Conservation (phyloP, 2,888 invertebrate genomes). For the Apomyelois bistriatella region DNA sequence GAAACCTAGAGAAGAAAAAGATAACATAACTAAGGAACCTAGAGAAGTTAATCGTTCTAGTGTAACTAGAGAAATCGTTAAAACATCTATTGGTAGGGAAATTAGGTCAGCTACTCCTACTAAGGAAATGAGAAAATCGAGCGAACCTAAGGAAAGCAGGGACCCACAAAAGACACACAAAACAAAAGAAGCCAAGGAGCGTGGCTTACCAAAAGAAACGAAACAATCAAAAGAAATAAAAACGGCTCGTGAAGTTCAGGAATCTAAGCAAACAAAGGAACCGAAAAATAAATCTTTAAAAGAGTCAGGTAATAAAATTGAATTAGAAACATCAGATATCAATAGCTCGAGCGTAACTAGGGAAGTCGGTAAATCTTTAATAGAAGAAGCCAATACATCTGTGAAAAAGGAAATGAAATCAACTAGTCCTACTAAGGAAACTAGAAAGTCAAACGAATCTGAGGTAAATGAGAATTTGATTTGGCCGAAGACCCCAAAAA, state of each 20-base stretch:
- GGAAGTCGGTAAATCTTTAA: conserved; percentile 17
- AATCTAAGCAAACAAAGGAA: conserved; percentile 4
- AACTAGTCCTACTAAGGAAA: conserved; percentile 12
- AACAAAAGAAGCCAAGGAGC: conserved; percentile 23
- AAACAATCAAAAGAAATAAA: conserved; percentile 19
- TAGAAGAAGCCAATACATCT: neutral
- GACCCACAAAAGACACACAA: conserved; percentile 18
- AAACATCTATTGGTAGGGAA: neutral
- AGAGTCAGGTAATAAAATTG: neutral
- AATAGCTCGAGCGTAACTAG: conserved; percentile 9
- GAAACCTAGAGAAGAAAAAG: neutral
- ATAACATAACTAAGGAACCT: neutral
- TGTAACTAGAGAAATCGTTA: conserved; percentile 14
- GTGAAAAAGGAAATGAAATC: neutral
- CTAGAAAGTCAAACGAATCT: conserved; percentile 9
- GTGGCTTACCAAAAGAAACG: conserved; percentile 8
- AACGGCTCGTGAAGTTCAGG: neutral
- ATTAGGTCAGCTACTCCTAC: neutral
- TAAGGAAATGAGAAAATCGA: conserved; percentile 16
- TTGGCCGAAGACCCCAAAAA: conserved; percentile 21
- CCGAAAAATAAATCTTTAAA: conserved; percentile 6
- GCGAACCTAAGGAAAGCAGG: neutral
- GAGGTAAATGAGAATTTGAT: neutral
- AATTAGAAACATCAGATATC: neutral
- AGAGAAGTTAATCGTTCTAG: neutral